Conservation (phyloP, 2,113 vertebrate genomes). For the Melanocharis versteri region DNA sequence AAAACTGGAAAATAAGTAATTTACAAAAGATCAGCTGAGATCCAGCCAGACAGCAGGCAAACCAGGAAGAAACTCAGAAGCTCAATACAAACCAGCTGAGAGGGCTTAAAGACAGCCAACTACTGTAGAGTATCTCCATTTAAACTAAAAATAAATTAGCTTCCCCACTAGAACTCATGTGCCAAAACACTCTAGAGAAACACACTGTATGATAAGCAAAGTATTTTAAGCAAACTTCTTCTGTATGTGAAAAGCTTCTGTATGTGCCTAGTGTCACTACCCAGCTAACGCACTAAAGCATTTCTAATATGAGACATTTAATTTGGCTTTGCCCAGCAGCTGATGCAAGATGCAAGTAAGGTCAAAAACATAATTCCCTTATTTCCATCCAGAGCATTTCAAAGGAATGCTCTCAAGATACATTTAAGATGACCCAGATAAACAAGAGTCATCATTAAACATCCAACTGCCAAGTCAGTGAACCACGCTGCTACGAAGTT, state of each 20-base stretch:
- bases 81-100: background rate
- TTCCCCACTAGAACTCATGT: background rate
- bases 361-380: background rate
- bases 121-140: background rate
- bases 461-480: background rate
- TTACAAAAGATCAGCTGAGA: background rate
- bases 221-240: background rate
- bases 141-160: background rate
- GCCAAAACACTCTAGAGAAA: background rate
- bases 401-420: background rate
- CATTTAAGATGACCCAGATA: background rate
- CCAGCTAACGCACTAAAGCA: background rate
- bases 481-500: background rate
- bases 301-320: background rate
- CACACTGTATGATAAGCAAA: background rate
- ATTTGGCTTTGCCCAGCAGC: background rate
- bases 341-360: background rate
- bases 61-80: background rate
- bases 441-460: background rate
- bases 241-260: background rate
- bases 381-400: background rate
- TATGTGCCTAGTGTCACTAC: background rate
- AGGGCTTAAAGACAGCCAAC: background rate
- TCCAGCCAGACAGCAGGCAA: background rate
- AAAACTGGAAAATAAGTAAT: background rate